Evolutionary conservation across 2,888 invertebrate species (phyloP).

Genomic region (Xestoiulus laeticollis): DNA sequence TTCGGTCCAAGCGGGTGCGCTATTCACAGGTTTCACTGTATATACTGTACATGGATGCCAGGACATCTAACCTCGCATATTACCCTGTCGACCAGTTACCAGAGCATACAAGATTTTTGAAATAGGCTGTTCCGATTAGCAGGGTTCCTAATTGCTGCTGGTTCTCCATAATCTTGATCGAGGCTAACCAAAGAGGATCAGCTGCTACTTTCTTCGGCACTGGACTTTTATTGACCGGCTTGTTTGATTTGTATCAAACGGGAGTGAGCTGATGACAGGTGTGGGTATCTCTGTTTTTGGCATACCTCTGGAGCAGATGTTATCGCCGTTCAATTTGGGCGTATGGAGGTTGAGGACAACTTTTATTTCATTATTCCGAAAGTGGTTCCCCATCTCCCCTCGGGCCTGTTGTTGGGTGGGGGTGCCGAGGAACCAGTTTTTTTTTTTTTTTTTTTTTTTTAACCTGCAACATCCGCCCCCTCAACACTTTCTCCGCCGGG

Average conservation of each 20-base stretch:
- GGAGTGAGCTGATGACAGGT: not conserved
- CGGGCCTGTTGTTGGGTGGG: not conserved
- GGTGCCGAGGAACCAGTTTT: not conserved
- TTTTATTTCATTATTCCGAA: too few species aligned
- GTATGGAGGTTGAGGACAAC: not conserved
- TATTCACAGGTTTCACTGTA: too few species aligned
- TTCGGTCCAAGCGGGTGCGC: too few species aligned
- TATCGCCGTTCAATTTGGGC: not conserved
- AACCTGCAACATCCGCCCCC: not conserved
- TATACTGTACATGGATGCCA: too few species aligned
- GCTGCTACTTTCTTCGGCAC: not conserved
- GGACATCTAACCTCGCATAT: too few species aligned
- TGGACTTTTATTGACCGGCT: not conserved
- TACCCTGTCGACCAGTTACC: too few species aligned
- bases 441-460: not conserved
- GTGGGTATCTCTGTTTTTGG: not conserved
- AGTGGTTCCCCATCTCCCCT: not conserved
- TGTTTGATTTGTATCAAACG: not conserved
- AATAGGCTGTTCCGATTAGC: too few species aligned
- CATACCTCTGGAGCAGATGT: not conserved
- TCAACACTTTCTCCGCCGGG: not conserved
- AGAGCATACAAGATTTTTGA: too few species aligned
- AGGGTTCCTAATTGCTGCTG: too few species aligned
- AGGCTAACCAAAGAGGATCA: not conserved
- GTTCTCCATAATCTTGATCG: too few species aligned